Conservation (phyloP, 2,888 invertebrate species). For the Isoperla grammatica region DNA sequence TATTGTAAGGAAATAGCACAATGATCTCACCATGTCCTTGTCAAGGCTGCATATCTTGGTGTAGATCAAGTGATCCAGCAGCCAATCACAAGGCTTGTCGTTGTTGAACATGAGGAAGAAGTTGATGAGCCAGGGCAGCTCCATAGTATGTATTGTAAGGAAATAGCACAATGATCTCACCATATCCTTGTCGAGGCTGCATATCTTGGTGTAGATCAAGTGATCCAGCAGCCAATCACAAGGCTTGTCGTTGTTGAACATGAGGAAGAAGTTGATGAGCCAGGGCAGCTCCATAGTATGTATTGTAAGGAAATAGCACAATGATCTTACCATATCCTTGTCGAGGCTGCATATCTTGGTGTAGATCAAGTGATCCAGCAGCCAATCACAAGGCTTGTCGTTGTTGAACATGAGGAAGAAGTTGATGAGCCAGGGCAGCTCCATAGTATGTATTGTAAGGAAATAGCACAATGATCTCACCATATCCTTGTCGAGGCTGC, state of each 20-base stretch:
- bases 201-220: conserved; percentile 83
- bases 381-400: conserved; percentile 96
- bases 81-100: conserved; percentile 96
- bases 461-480: no score
- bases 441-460: no score
- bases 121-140: conserved; percentile 79
- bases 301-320: no score
- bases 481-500: conserved; percentile 68
- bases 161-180: no score
- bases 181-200: conserved; percentile 68
- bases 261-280: conserved; percentile 86
- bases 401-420: conserved; percentile 94
- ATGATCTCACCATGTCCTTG: conserved; percentile 65
- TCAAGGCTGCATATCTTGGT: conserved; percentile 85
- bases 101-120: conserved; percentile 94
- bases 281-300: conserved; percentile 78
- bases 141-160: no score
- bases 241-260: conserved; percentile 94
- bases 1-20: no score
- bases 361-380: conserved; percentile 81
- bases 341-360: conserved; percentile 85
- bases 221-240: conserved; percentile 95
- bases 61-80: conserved; percentile 81
- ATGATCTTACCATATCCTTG: conserved; percentile 65
- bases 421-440: conserved; percentile 79